A percentile compares a stretch with the other conserved stretches of the same genome.
phyloP scores from a whole-genome alignment of 2,113 vertebrate genomes.

The Lota lota region DNA sequence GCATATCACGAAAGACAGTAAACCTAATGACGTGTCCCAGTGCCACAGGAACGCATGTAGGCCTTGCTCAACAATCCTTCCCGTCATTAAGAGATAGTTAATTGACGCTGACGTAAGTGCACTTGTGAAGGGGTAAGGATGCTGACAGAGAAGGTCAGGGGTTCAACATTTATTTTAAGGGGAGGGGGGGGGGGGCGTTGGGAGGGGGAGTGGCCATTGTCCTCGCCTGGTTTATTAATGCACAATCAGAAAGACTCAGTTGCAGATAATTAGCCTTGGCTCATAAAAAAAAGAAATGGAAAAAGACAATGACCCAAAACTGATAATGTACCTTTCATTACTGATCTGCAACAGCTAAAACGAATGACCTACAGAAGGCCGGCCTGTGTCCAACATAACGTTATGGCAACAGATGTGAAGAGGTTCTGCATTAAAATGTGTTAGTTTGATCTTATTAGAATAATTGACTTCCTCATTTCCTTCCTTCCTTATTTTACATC shows the following conservation, averaged over 20 bases:
- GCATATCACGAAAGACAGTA: slow-evolving; percentile 58
- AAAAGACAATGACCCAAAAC: not conserved
- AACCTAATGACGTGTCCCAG: slow-evolving; percentile 62
- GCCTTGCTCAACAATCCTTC: slow-evolving; percentile 69
- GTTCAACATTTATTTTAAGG: too few relatives aligned
- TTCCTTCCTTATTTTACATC: not conserved
- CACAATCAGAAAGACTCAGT: slow-evolving; percentile 16
- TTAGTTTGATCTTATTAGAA: not conserved
- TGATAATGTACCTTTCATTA: not conserved
- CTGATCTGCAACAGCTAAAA: not conserved
- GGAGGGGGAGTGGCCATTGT: slow-evolving; percentile 46
- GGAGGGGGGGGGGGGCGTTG: too few relatives aligned
- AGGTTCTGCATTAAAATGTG: not conserved
- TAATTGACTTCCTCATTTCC: too few relatives aligned
- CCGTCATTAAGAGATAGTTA: slow-evolving; percentile 71
- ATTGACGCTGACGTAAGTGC: slow-evolving; percentile 62
- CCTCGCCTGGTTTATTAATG: slow-evolving; percentile 52
- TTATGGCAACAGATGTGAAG: not conserved
- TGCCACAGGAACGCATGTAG: slow-evolving; percentile 61
- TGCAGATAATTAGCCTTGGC: slow-evolving; percentile 7
- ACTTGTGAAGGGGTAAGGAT: slow-evolving; percentile 64
- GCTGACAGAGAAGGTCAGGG: slow-evolving; percentile 62
- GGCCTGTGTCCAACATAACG: not conserved
- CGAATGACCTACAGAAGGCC: not conserved
- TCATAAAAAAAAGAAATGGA: slow-evolving; percentile 4